phyloP scores from a whole-genome alignment of 2,888 invertebrate genomes.

The Sphaerophoria rueppellii region DNA sequence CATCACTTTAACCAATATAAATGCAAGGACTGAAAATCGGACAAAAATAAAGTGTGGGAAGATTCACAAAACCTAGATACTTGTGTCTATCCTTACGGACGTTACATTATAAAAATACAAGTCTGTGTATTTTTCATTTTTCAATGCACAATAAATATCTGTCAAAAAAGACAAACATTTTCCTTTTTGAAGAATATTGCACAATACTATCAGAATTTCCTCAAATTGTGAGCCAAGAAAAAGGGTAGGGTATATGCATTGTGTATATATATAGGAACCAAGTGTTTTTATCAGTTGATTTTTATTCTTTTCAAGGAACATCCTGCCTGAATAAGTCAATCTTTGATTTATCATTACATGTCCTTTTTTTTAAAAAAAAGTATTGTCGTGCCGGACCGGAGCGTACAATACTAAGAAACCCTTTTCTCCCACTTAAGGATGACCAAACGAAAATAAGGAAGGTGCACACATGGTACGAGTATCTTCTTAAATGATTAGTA shows the following conservation, averaged over 20 bases:
- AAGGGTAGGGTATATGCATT: slow-evolving; percentile 41
- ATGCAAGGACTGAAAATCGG: slow-evolving; percentile 9
- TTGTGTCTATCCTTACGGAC: slow-evolving; percentile 20
- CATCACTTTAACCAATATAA: slow-evolving; percentile 57
- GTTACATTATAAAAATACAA: slow-evolving; percentile 1
- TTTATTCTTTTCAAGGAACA: slow-evolving; percentile 55
- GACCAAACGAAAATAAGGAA: slow-evolving; percentile 11
- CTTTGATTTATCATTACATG: slow-evolving; percentile 65
- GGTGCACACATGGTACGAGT: slow-evolving; percentile 35
- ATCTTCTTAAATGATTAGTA: slow-evolving; percentile 45
- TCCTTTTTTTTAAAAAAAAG: slow-evolving; percentile 61
- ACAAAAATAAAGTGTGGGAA: slow-evolving; percentile 61
- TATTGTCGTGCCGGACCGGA: neutral
- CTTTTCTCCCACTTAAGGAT: slow-evolving; percentile 62
- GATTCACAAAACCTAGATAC: slow-evolving; percentile 40
- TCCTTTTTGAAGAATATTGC: slow-evolving; percentile 41
- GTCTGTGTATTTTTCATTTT: slow-evolving; percentile 65
- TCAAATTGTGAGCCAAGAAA: slow-evolving; percentile 54
- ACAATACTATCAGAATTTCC: slow-evolving; percentile 24
- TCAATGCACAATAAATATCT: slow-evolving; percentile 69
- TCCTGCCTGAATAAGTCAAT: slow-evolving; percentile 66
- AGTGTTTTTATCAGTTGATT: slow-evolving; percentile 39
- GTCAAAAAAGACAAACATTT: slow-evolving; percentile 30
- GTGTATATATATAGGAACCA: slow-evolving; percentile 13
- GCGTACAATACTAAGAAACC: slow-evolving; percentile 48